A percentile compares a stretch with the other conserved stretches of the same genome.
phyloP scores from a whole-genome alignment of 2,888 invertebrate species.

The Hirudinaria manillensis region DNA sequence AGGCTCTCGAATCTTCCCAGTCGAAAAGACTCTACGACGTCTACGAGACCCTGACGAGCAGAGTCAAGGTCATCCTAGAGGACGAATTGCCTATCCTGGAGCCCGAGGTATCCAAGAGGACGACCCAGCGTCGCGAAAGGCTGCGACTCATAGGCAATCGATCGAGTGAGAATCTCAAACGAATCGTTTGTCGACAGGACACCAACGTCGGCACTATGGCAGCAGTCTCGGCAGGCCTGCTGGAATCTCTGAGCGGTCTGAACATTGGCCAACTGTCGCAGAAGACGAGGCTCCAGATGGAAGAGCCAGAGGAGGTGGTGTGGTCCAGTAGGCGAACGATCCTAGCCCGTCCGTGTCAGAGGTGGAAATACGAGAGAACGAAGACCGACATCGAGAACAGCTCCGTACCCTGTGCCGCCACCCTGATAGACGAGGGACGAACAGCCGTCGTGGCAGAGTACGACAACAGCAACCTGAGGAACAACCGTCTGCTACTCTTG shows the following conservation, averaged over 20 bases:
- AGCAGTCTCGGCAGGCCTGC: background rate
- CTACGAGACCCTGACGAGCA: constrained; percentile 31
- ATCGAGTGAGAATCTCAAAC: background rate
- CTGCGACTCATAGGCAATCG: background rate
- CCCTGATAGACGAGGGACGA: constrained; percentile 33
- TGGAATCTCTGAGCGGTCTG: too few species aligned
- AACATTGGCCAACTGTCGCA: too few species aligned
- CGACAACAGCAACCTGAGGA: constrained; percentile 36
- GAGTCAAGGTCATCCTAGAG: constrained; percentile 35
- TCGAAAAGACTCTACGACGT: constrained; percentile 36
- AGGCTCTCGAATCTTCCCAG: constrained; percentile 36
- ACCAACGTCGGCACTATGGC: background rate
- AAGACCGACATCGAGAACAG: constrained; percentile 36
- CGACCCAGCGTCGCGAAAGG: constrained; percentile 11
- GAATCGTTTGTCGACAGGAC: background rate
- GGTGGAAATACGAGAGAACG: constrained; percentile 39
- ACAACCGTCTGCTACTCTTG: constrained; percentile 38
- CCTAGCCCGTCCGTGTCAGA: background rate
- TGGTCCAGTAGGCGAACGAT: background rate
- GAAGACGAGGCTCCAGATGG: too few species aligned
- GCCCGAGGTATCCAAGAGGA: constrained; percentile 23
- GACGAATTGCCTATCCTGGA: constrained; percentile 35
- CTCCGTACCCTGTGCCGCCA: constrained; percentile 38
- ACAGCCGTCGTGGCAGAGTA: constrained; percentile 39
- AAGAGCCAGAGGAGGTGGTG: background rate